A percentile compares a stretch with the other conserved stretches of the same genome.
Evolutionary conservation across 2,888 invertebrate species (phyloP).

Genomic region (Nephrotoma flavescens): DNA sequence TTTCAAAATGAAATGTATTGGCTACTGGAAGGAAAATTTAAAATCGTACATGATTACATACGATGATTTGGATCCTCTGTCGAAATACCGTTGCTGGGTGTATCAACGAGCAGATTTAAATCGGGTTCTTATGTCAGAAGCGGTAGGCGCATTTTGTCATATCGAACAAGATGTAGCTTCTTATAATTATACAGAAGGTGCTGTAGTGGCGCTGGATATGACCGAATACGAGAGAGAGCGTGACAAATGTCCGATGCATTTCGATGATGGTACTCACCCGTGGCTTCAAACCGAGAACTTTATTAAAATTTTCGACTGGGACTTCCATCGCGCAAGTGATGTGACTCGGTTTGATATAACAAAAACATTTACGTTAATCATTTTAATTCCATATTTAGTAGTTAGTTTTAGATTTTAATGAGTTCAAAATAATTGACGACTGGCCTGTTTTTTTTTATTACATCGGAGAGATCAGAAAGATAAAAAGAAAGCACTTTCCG

Average conservation of each 20-base stretch:
- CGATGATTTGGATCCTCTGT: constrained; percentile 90
- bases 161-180: constrained; percentile 80
- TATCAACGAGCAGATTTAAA: constrained; percentile 92
- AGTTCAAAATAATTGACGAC: too few relatives aligned
- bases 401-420: background rate
- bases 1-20: constrained; percentile 92
- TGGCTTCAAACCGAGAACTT: constrained; percentile 59
- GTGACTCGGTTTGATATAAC: background rate
- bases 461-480: too few relatives aligned
- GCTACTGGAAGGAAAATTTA: constrained; percentile 95
- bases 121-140: constrained; percentile 66
- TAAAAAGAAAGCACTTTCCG: too few relatives aligned
- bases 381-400: background rate
- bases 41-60: constrained; percentile 92
- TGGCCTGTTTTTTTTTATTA: too few relatives aligned
- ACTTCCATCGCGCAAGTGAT: constrained; percentile 24
- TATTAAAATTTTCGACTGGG: constrained; percentile 55
- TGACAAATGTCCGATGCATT: constrained; percentile 95
- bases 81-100: constrained; percentile 95
- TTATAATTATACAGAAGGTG: constrained; percentile 79
- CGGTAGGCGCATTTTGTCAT: constrained; percentile 84
- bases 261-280: constrained; percentile 85
- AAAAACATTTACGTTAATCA: background rate
- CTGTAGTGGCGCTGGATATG: constrained; percentile 82
- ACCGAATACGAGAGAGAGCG: constrained; percentile 85